A percentile compares a stretch with the other conserved stretches of the same genome.
Evolutionary conservation across 2,888 invertebrate species (phyloP).

Genomic region (Sipha maydis): DNA sequence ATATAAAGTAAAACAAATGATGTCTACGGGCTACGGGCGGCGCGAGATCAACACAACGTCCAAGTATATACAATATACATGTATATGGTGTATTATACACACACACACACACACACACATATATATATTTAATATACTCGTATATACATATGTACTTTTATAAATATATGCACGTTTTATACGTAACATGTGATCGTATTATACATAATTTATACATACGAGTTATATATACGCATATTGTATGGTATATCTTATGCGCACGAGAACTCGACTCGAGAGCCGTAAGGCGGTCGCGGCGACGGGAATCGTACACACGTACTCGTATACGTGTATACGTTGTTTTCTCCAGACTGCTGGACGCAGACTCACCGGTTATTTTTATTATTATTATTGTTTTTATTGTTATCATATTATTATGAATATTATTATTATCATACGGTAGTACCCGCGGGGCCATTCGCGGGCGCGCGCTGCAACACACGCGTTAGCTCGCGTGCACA

Average conservation of each 20-base stretch:
- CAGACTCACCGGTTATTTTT: not conserved
- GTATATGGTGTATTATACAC: no score
- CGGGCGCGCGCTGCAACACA: not conserved
- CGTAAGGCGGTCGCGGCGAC: not conserved
- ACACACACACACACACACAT: no score
- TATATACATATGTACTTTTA: not conserved
- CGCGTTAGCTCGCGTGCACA: not conserved
- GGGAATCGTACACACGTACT: no score
- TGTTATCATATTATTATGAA: not conserved
- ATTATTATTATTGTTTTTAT: no score
- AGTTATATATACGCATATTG: not conserved
- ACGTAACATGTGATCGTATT: not conserved
- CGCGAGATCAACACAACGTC: not conserved
- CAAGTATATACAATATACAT: no score
- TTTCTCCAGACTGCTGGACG: slow-evolving; percentile 39
- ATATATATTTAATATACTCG: no score
- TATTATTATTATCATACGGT: slow-evolving; percentile 4
- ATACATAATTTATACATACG: no score
- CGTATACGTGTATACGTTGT: not conserved
- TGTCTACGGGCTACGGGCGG: slow-evolving; percentile 39
- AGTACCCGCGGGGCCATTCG: slow-evolving; percentile 30
- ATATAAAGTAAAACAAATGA: slow-evolving; percentile 42
- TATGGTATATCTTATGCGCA: not conserved
- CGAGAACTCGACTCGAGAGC: not conserved
- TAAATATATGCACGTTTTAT: no score